phyloP scores from a whole-genome alignment of 2,888 invertebrate genomes.

The Aporophyla lueneburgensis region DNA sequence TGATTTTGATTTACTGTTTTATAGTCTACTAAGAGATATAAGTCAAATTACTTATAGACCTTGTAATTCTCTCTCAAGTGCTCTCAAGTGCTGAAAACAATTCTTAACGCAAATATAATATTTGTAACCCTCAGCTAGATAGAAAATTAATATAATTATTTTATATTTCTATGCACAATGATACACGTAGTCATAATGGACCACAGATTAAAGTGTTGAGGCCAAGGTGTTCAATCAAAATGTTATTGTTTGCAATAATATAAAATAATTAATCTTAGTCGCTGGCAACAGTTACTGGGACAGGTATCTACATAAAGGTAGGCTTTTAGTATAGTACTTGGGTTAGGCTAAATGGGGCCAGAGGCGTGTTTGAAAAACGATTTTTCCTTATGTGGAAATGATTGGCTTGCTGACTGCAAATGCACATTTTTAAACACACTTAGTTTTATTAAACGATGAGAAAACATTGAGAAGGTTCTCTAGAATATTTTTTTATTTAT shows the following conservation, averaged over 20 bases:
- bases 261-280: conserved; percentile 15
- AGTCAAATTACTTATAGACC: neutral
- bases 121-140: neutral
- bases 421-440: neutral
- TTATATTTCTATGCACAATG: conserved; percentile 8
- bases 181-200: conserved; percentile 13
- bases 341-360: conserved; percentile 8
- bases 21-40: neutral
- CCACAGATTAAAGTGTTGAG: conserved; percentile 14
- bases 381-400: conserved; percentile 37
- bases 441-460: neutral
- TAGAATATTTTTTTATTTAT: too few relatives aligned
- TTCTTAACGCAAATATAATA: conserved; percentile 12
- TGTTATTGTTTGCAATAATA: conserved; percentile 33
- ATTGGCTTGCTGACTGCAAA: neutral
- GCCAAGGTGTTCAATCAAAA: conserved; percentile 36
- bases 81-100: neutral
- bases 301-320: neutral
- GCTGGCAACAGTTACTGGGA: conserved; percentile 19
- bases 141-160: conserved; percentile 2
- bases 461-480: too few relatives aligned
- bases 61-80: neutral
- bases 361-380: conserved; percentile 19
- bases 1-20: neutral
- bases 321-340: neutral